Conservation (phyloP, 2,888 invertebrate genomes). For the Lampropteryx suffumata region DNA sequence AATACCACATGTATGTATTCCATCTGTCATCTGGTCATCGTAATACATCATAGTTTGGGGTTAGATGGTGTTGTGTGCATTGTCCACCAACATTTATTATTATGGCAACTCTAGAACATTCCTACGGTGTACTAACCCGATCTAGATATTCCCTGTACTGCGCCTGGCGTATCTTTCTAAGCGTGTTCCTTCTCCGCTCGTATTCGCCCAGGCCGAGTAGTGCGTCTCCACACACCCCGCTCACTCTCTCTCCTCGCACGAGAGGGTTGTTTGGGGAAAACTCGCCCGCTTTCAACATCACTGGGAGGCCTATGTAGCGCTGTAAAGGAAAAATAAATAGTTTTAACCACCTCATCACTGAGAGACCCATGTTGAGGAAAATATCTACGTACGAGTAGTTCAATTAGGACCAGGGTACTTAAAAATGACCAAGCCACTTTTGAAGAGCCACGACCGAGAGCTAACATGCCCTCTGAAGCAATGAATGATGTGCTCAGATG, state of each 20-base stretch:
- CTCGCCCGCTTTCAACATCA: constrained; percentile 84
- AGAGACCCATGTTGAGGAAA: too few species aligned
- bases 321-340: constrained; percentile 34
- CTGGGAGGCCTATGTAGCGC: constrained; percentile 73
- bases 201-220: constrained; percentile 84
- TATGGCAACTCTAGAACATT: too few species aligned
- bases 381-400: too few species aligned
- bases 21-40: background rate
- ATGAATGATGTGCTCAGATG: too few species aligned
- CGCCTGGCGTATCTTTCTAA: constrained; percentile 74
- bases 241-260: constrained; percentile 59
- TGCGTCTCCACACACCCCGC: constrained; percentile 64
- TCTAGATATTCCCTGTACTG: constrained; percentile 83
- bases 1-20: too few species aligned
- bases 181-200: constrained; percentile 77
- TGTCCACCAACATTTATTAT: too few species aligned
- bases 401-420: too few species aligned
- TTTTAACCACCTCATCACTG: too few species aligned
- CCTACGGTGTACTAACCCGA: too few species aligned
- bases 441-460: too few species aligned
- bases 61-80: constrained; percentile 10
- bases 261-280: constrained; percentile 85
- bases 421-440: too few species aligned
- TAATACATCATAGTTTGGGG: background rate
- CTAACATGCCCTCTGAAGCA: too few species aligned